phyloP scores from a whole-genome alignment of 2,797 vertebrate species.

The Forpus xanthops region DNA sequence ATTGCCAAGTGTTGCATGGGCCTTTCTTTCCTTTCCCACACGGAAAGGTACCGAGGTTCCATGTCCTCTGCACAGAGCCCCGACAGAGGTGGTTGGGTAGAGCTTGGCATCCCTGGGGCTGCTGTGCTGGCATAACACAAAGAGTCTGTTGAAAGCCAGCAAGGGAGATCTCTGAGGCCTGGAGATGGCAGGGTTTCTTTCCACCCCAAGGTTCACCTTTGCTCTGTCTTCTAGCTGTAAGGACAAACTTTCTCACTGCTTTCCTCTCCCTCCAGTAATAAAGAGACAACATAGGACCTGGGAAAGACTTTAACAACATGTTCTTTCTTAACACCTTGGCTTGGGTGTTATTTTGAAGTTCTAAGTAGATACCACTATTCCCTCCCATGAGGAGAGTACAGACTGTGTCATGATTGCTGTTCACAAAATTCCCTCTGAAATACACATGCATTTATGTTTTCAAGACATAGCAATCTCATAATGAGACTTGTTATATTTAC shows the following conservation, averaged over 20 bases:
- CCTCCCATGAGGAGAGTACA: neutral
- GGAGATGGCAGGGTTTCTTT: neutral
- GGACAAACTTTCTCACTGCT: neutral
- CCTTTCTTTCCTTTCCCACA: neutral
- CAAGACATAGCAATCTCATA: neutral
- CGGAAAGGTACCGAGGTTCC: neutral
- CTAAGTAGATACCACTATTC: neutral
- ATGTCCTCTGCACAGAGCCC: fast-evolving
- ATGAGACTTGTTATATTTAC: neutral
- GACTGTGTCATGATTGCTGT: neutral
- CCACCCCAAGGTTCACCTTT: neutral
- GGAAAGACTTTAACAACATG: neutral
- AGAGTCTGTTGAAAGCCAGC: neutral
- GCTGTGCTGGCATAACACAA: fast-evolving
- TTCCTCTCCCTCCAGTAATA: neutral
- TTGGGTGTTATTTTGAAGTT: neutral
- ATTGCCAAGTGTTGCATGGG: neutral
- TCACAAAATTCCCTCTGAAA: neutral
- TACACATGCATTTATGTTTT: neutral
- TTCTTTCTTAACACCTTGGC: neutral
- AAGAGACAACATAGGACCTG: neutral
- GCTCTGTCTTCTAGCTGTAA: neutral
- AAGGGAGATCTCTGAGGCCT: fast-evolving
- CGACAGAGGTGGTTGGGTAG: neutral
- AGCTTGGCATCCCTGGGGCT: fast-evolving